A percentile compares a stretch with the other conserved stretches of the same genome.
Evolutionary conservation across 2,797 vertebrate species (phyloP).

Genomic region (Diplodus puntazzo): DNA sequence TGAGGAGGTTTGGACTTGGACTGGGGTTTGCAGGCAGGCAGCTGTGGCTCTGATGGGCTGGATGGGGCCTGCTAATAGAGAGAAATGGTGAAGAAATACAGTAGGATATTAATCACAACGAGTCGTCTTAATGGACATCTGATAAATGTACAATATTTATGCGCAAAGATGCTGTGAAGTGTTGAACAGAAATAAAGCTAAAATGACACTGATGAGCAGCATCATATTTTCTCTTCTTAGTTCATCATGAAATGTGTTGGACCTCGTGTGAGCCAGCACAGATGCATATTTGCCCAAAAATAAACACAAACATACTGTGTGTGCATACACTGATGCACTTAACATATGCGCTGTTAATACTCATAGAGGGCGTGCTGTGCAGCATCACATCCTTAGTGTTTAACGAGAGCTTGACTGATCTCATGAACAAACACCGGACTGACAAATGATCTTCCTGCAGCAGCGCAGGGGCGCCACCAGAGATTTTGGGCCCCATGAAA

Average conservation of each 20-base stretch:
- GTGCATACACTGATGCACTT: slow-evolving; percentile 7
- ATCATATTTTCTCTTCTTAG: not conserved
- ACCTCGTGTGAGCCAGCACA: not conserved
- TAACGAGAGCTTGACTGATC: not conserved
- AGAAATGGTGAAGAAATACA: slow-evolving; percentile 20
- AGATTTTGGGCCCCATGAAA: too few relatives aligned
- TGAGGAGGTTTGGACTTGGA: slow-evolving; percentile 57
- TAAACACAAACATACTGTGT: slow-evolving; percentile 11
- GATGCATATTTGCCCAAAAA: not conserved
- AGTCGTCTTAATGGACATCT: not conserved
- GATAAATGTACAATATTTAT: not conserved
- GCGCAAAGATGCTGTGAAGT: not conserved
- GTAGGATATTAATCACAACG: not conserved
- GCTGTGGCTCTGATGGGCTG: slow-evolving; percentile 32
- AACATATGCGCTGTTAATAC: slow-evolving; percentile 1
- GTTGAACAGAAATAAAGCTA: not conserved
- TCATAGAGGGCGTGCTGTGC: not conserved
- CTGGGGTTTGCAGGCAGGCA: slow-evolving; percentile 56
- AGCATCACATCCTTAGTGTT: not conserved
- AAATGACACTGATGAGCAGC: not conserved
- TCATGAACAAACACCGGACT: not conserved
- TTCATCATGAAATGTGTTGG: slow-evolving; percentile 1
- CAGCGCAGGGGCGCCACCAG: too few relatives aligned
- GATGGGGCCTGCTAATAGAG: slow-evolving; percentile 39
- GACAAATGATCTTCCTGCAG: not conserved